Conservation (phyloP, 2,113 vertebrate genomes). For the Steatornis caripensis region DNA sequence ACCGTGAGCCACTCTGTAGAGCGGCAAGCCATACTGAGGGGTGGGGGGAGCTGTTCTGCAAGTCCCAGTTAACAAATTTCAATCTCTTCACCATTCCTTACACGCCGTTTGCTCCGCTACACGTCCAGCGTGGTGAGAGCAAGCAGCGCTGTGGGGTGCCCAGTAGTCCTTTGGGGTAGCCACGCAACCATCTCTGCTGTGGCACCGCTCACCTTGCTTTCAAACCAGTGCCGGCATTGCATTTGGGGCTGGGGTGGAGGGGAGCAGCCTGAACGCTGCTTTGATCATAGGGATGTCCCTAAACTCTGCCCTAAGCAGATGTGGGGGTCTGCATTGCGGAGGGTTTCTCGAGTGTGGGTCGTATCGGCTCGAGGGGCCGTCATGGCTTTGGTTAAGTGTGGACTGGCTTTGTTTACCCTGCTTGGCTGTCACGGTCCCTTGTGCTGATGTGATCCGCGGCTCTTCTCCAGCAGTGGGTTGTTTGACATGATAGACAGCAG, state of each 20-base stretch:
- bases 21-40: too few species aligned
- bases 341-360: neutral
- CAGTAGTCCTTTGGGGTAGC: neutral
- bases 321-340: neutral
- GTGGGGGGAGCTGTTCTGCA: neutral
- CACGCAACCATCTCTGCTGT: neutral
- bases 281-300: neutral
- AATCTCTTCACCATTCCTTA: neutral
- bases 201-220: neutral
- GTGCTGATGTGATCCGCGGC: neutral
- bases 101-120: rapidly evolving
- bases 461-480: neutral
- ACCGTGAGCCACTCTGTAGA: neutral
- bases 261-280: rapidly evolving
- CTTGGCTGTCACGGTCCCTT: neutral
- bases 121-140: rapidly evolving
- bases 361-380: neutral
- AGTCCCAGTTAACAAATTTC: neutral
- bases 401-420: neutral
- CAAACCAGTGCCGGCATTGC: neutral
- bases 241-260: too few species aligned
- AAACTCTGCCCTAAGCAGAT: neutral
- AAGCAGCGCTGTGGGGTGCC: neutral
- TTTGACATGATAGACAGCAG: slow-evolving; percentile 7
- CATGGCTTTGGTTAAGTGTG: neutral